phyloP scores from a whole-genome alignment of 2,797 vertebrate species.

The Pseudochaenichthys georgianus region DNA sequence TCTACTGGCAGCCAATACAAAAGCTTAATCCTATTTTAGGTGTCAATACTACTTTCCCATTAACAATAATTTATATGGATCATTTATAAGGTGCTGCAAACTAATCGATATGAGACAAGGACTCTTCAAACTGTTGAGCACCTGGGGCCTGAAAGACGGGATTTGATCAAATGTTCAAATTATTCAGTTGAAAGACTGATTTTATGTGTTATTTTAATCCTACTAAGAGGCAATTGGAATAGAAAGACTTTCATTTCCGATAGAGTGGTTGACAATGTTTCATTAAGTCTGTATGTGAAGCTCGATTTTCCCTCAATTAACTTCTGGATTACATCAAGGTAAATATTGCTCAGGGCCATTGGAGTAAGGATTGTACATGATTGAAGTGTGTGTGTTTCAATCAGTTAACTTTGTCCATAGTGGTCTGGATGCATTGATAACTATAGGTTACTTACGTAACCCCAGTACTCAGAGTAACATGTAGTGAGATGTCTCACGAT shows the following conservation, averaged over 20 bases:
- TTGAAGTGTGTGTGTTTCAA: not conserved
- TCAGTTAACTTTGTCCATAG: not conserved
- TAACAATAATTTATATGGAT: not conserved
- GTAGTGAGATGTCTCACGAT: too few relatives aligned
- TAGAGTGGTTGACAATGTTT: not conserved
- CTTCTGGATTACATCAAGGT: not conserved
- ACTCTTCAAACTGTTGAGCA: not conserved
- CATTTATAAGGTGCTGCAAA: not conserved
- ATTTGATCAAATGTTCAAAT: conserved; percentile 9
- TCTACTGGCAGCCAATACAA: not conserved
- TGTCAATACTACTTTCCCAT: not conserved
- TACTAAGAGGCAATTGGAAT: not conserved
- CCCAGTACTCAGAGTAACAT: too few relatives aligned
- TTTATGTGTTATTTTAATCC: conserved; percentile 1
- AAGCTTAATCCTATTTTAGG: not conserved
- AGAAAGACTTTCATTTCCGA: conserved; percentile 4
- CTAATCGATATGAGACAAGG: not conserved
- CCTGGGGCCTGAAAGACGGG: not conserved
- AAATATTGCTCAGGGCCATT: not conserved
- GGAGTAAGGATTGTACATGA: conserved; percentile 4
- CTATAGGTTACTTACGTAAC: too few relatives aligned
- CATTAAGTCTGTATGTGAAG: conserved; percentile 15
- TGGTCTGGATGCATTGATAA: not conserved
- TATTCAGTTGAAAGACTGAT: conserved; percentile 7
- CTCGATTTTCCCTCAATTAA: not conserved